These are phyloP conservation scores for Ceyx margarethae DNA, from an alignment of 2,113 vertebrate species.

Conservation along the genomic window DNA sequence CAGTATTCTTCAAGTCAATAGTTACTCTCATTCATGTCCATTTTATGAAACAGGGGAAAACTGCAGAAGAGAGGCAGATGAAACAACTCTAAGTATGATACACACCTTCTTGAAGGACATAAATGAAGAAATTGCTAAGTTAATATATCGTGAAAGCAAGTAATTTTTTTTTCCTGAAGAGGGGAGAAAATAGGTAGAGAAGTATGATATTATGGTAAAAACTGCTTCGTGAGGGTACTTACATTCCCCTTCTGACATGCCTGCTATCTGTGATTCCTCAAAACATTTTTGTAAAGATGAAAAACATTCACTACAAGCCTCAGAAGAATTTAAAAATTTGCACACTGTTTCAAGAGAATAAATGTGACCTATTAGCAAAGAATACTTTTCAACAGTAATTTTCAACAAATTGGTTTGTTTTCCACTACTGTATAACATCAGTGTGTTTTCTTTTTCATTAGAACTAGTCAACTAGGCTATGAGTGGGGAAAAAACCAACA, in stretches of 20 bases:
- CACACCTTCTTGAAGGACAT: conserved; percentile 49
- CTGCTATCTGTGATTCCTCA: conserved; percentile 66
- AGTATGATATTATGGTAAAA: conserved; percentile 69
- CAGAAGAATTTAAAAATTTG: conserved; percentile 50
- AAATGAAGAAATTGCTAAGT: conserved; percentile 63
- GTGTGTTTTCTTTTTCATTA: not conserved
- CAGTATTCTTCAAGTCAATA: not conserved
- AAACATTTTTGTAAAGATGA: conserved; percentile 33
- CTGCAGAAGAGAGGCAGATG: conserved; percentile 1
- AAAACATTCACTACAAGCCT: conserved; percentile 32
- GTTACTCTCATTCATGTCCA: conserved; percentile 9
- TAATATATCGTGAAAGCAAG: conserved; percentile 67
- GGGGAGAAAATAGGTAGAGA: conserved; percentile 39
- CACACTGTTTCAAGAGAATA: conserved; percentile 55
- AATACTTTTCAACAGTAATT: conserved; percentile 42
- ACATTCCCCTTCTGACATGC: conserved; percentile 54
- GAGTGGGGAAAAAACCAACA: not conserved
- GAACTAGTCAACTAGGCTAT: not conserved
- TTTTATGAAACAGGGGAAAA: not conserved
- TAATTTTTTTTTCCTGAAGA: conserved; percentile 31
- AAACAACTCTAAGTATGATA: not conserved
- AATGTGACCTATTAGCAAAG: conserved; percentile 15
- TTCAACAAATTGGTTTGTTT: conserved; percentile 44
- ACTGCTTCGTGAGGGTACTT: conserved; percentile 51
- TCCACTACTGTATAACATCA: not conserved